phyloP scores from a whole-genome alignment of 2,888 invertebrate genomes.

The Drosophila vallismaia region DNA sequence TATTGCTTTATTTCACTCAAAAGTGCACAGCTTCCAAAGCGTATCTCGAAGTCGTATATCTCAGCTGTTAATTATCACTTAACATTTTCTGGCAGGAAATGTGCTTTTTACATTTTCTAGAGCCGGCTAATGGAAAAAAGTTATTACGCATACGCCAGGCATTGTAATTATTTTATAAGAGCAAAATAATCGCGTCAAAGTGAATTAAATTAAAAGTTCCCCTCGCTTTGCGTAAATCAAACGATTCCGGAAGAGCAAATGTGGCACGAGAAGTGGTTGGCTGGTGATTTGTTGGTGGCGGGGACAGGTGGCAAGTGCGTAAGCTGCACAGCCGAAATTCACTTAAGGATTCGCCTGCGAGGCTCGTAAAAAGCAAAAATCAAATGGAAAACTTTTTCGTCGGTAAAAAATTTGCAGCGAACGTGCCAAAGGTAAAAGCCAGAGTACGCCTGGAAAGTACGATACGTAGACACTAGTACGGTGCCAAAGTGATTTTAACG shows the following conservation, averaged over 20 bases:
- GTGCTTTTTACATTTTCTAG: background rate
- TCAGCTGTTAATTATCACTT: background rate
- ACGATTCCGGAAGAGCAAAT: constrained; percentile 9
- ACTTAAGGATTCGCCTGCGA: constrained; percentile 62
- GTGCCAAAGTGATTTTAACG: constrained; percentile 71
- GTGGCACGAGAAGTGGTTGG: background rate
- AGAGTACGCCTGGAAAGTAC: background rate
- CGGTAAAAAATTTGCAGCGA: constrained; percentile 57
- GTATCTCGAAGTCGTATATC: background rate
- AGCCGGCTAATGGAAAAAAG: constrained; percentile 4
- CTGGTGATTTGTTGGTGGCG: too few relatives aligned
- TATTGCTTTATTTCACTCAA: background rate
- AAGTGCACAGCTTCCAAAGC: background rate
- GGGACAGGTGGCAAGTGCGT: constrained; percentile 29
- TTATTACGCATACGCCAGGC: constrained; percentile 57
- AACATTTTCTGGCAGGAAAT: background rate
- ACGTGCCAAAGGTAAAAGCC: constrained; percentile 47
- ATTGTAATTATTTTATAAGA: constrained; percentile 46
- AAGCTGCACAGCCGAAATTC: constrained; percentile 69
- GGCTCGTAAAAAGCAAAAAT: constrained; percentile 58
- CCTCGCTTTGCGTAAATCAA: constrained; percentile 69
- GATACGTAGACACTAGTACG: constrained; percentile 54
- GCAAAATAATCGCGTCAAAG: constrained; percentile 67
- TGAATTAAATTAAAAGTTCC: constrained; percentile 74
- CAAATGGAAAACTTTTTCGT: constrained; percentile 61